Conservation (phyloP, 92 coral and sea anemone genomes). For the Phenganax marumi region DNA sequence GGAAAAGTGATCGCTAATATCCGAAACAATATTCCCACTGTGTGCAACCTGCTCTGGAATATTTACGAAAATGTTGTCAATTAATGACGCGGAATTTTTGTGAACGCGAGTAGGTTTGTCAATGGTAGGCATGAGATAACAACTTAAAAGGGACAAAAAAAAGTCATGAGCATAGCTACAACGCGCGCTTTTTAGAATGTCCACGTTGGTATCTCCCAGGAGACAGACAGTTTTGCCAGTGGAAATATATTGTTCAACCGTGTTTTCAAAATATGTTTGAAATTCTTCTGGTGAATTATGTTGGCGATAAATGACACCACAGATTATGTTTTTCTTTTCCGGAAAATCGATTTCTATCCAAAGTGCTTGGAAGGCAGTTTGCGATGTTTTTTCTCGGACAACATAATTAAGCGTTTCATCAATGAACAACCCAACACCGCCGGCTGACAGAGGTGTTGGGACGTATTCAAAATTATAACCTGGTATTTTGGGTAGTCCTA, state of each 20-base stretch:
- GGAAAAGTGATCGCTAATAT: conserved; percentile 31
- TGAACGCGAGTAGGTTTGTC: conserved; percentile 38
- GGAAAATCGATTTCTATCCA: conserved; percentile 54
- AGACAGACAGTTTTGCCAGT: conserved; percentile 32
- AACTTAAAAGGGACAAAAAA: conserved; percentile 48
- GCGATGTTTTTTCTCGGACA: conserved; percentile 49
- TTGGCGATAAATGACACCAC: conserved; percentile 47
- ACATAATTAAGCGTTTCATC: no score
- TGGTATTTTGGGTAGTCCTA: conserved; percentile 23
- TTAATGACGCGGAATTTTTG: conserved; percentile 26
- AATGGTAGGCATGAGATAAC: conserved; percentile 33
- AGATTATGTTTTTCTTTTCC: conserved; percentile 44
- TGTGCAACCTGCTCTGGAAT: neutral
- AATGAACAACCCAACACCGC: conserved; percentile 59
- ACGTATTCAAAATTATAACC: conserved; percentile 53
- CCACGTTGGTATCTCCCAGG: conserved; percentile 53
- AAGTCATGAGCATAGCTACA: conserved; percentile 46
- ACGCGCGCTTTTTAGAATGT: conserved; percentile 40
- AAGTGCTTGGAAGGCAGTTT: conserved; percentile 52
- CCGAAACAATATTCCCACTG: conserved; percentile 40
- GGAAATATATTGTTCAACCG: conserved; percentile 30
- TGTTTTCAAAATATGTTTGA: conserved; percentile 49
- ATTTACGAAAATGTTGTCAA: conserved; percentile 46
- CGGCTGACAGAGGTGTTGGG: conserved; percentile 57
- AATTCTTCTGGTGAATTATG: conserved; percentile 52